A percentile compares a stretch with the other conserved stretches of the same genome.
phyloP scores from a whole-genome alignment of 35 echinoderm and acorn worm species.

The Stichopus chloronotus region DNA sequence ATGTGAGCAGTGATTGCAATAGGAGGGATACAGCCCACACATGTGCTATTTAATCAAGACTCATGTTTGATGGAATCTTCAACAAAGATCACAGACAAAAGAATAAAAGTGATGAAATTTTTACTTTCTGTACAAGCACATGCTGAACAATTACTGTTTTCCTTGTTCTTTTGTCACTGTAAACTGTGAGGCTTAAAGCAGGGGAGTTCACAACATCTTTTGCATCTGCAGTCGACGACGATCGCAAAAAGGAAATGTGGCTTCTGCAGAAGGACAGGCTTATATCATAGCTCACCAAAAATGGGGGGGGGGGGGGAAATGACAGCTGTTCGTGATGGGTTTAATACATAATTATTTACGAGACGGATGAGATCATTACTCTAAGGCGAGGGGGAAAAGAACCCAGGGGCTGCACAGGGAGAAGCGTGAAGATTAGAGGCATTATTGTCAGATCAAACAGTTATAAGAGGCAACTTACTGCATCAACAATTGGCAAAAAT shows the following conservation, averaged over 20 bases:
- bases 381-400: conserved; percentile 1
- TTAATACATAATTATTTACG: conserved; percentile 15
- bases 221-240: neutral
- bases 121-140: neutral
- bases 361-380: conserved; percentile 34
- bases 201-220: neutral
- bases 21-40: too few relatives aligned
- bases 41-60: too few relatives aligned
- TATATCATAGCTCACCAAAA: conserved; percentile 1
- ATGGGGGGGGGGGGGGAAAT: neutral
- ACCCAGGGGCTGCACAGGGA: neutral
- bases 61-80: too few relatives aligned
- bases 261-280: neutral
- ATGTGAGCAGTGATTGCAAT: too few relatives aligned
- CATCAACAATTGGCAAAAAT: too few relatives aligned
- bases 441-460: conserved; percentile 14
- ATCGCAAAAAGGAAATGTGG: neutral
- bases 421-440: conserved; percentile 4
- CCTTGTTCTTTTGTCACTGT: neutral
- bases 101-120: too few relatives aligned
- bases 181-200: neutral
- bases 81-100: too few relatives aligned
- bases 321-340: conserved; percentile 39
- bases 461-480: neutral
- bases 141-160: neutral